A percentile compares a stretch with the other conserved stretches of the same genome.
phyloP scores from a whole-genome alignment of 2,797 vertebrate species.

The Cichlasoma orientale region DNA sequence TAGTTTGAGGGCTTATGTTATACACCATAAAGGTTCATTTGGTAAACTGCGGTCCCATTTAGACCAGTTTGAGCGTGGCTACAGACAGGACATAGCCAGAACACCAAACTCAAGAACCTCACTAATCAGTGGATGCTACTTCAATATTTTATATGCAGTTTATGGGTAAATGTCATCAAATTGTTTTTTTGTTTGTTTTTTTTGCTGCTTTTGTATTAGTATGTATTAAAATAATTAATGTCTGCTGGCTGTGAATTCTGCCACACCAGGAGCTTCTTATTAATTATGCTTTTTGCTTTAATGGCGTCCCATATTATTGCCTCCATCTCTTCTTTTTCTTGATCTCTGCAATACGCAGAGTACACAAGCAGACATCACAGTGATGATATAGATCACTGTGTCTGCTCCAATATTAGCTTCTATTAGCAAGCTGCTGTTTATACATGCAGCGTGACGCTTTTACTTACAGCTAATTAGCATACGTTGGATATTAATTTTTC shows the following conservation, averaged over 20 bases:
- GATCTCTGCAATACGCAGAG: slow-evolving; percentile 3
- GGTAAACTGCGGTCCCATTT: not conserved
- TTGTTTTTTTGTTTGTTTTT: not conserved
- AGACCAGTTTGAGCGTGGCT: not conserved
- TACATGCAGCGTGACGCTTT: slow-evolving; percentile 16
- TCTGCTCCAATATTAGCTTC: slow-evolving; percentile 38
- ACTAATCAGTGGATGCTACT: not conserved
- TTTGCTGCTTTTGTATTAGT: not conserved
- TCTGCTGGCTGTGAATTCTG: slow-evolving; percentile 6
- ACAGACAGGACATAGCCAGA: not conserved
- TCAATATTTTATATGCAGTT: not conserved
- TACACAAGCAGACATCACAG: slow-evolving; percentile 26
- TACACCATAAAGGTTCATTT: not conserved
- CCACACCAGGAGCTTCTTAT: slow-evolving; percentile 31
- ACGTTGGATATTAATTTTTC: slow-evolving; percentile 35
- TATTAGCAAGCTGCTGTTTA: slow-evolving; percentile 34
- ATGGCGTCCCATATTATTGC: slow-evolving; percentile 32
- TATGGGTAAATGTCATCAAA: not conserved
- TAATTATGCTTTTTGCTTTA: slow-evolving; percentile 45
- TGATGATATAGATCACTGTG: slow-evolving; percentile 54
- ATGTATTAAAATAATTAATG: slow-evolving; percentile 8
- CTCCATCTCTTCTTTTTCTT: not conserved
- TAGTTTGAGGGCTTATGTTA: not conserved
- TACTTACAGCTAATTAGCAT: slow-evolving; percentile 43
- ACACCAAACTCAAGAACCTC: not conserved